A percentile compares a stretch with the other conserved stretches of the same genome.
phyloP scores from a whole-genome alignment of 2,888 invertebrate species.

The Troides oblongomaculatus region DNA sequence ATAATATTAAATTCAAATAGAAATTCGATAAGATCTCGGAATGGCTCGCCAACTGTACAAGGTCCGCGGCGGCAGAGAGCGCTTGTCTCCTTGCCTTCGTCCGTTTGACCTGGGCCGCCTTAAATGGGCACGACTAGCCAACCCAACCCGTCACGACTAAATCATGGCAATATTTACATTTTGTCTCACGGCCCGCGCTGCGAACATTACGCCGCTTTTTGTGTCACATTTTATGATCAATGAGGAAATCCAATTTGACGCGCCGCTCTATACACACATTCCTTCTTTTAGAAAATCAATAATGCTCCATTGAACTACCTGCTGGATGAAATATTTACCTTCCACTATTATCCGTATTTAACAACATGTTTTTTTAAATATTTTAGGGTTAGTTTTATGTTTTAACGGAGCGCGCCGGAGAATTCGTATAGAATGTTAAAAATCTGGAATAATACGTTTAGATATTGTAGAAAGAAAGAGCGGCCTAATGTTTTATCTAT shows the following conservation, averaged over 20 bases:
- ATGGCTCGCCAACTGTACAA: conserved; percentile 47
- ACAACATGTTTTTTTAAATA: too few species aligned
- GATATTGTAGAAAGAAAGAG: too few species aligned
- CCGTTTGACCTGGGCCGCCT: conserved; percentile 55
- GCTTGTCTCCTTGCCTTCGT: conserved; percentile 37
- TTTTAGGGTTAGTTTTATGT: too few species aligned
- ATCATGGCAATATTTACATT: conserved; percentile 65
- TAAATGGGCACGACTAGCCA: conserved; percentile 60
- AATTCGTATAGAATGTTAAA: too few species aligned
- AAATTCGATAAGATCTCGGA: conserved; percentile 30
- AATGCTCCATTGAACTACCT: too few species aligned
- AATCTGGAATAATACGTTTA: too few species aligned
- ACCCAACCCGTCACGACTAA: conserved; percentile 48
- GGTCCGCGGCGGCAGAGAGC: conserved; percentile 47
- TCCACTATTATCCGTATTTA: too few species aligned
- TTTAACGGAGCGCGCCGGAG: too few species aligned
- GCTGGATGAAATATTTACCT: too few species aligned
- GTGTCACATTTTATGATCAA: conserved; percentile 34
- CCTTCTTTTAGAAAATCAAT: too few species aligned
- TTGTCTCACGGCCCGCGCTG: conserved; percentile 40
- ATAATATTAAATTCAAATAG: conserved; percentile 32
- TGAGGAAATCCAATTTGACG: neutral
- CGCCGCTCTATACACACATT: too few species aligned
- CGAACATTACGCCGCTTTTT: conserved; percentile 29
- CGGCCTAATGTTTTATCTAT: too few species aligned